Conservation (phyloP, 2,113 vertebrate genomes). For the Rhinogobius similis region DNA sequence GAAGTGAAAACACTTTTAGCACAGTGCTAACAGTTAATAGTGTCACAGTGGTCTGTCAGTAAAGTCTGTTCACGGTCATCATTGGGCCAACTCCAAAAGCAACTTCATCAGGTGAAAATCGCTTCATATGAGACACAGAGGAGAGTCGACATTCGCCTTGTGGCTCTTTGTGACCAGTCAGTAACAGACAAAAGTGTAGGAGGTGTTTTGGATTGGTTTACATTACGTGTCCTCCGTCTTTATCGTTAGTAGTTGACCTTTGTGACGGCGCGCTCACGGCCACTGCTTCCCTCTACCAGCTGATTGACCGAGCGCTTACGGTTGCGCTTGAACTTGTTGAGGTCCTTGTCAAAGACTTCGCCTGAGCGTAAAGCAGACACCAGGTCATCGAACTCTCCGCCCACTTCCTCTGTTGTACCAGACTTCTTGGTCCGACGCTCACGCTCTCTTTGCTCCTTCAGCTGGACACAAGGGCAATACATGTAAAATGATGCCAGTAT, state of each 20-base stretch:
- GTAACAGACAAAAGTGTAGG: conserved; percentile 47
- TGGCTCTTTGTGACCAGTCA: conserved; percentile 30
- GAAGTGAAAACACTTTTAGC: conserved; percentile 42
- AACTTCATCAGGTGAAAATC: conserved; percentile 20
- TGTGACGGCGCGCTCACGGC: conserved; percentile 86
- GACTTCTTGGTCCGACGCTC: conserved; percentile 88
- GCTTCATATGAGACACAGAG: conserved; percentile 46
- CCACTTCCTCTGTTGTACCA: conserved; percentile 85
- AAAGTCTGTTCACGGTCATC: conserved; percentile 15
- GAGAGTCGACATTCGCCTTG: conserved; percentile 43
- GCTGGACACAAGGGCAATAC: conserved; percentile 68
- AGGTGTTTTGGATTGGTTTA: conserved; percentile 15
- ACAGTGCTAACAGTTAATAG: conserved; percentile 57
- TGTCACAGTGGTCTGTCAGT: conserved; percentile 67
- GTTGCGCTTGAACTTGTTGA: conserved; percentile 95
- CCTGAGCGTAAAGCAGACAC: conserved; percentile 92
- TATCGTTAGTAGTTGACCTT: conserved; percentile 88
- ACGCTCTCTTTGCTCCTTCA: conserved; percentile 94
- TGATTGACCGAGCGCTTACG: conserved; percentile 92
- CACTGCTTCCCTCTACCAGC: conserved; percentile 80
- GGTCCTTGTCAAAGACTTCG: conserved; percentile 98
- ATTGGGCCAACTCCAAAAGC: conserved; percentile 18
- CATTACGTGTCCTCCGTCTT: neutral
- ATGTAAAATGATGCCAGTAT: neutral
- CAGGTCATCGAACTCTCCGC: conserved; percentile 96